These are phyloP conservation scores for Tholera decimalis DNA, from an alignment of 2,888 invertebrate species.

Conservation along the genomic window DNA sequence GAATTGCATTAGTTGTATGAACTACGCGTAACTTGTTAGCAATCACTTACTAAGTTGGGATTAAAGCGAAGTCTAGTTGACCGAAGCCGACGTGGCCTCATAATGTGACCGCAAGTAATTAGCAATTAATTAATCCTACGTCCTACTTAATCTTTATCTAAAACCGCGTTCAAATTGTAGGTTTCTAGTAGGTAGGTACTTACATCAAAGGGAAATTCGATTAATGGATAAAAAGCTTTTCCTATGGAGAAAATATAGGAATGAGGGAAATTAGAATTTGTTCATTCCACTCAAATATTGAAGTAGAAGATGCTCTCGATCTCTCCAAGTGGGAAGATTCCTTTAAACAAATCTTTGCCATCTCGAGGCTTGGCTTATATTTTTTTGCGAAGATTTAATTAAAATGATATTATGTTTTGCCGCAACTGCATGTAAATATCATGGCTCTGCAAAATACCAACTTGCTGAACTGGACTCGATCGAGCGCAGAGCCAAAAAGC, in stretches of 20 bases:
- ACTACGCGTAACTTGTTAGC: conserved; percentile 42
- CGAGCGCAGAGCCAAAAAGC: no score
- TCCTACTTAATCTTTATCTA: conserved; percentile 16
- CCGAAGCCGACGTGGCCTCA: conserved; percentile 6
- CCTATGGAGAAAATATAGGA: conserved; percentile 44
- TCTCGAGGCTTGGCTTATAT: conserved; percentile 20
- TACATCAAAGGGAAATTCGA: conserved; percentile 56
- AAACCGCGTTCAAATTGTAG: conserved; percentile 22
- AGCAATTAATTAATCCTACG: conserved; percentile 42
- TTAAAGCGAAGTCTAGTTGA: conserved; percentile 35
- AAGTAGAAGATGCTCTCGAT: conserved; percentile 46
- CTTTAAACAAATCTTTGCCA: conserved; percentile 39
- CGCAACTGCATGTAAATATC: not conserved
- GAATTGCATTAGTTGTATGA: conserved; percentile 47
- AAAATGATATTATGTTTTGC: conserved; percentile 3
- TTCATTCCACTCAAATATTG: conserved; percentile 62
- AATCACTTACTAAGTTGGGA: conserved; percentile 40
- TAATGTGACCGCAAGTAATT: conserved; percentile 44
- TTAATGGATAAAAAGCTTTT: conserved; percentile 57
- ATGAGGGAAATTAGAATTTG: conserved; percentile 61
- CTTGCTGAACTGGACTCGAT: no score
- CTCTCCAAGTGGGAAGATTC: conserved; percentile 27
- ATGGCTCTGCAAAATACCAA: not conserved
- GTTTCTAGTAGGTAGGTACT: conserved; percentile 18
- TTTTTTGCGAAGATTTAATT: conserved; percentile 35